Evolutionary conservation across 2,797 vertebrate species (phyloP), one percentile per base, ranked within the genome.

Genomic region (Lates japonicus): DNA sequence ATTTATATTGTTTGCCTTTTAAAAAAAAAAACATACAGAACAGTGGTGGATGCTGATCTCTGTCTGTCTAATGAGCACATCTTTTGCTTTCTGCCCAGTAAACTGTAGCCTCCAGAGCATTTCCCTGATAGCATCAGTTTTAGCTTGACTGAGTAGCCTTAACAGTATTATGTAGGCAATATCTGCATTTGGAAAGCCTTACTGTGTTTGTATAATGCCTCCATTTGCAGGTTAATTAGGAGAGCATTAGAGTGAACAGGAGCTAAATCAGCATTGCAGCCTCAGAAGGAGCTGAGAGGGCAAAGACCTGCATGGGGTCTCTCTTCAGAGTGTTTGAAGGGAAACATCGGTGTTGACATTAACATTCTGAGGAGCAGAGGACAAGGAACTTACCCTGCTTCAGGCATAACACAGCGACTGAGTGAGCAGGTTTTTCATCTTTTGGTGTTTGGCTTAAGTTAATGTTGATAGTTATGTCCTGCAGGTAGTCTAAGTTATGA

Each of bases 211-310:
- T 65, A 59, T 80, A 76, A 84, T 75, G 70, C 65, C 58, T 85
- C 60, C 33, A 81, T 87, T 82, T 77, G 74, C 69, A 82, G 81
- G 80, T 90, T 83, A 88, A 90, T 92, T 80, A 81, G 75, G 57
- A 74, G 57, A 74, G 60, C 49, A 63, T 82, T 87, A 69, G 55
- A 66, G 75, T 70, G 78, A 89, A 80, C 44, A 61, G 76, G 54
- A 85, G 70, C 70, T 75, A 62, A 81, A 70, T 90, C 83, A 85
- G 86, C 65, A 57, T 11, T 46, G 68, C 75, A 59, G 60, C 75
- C 68, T 74, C 57, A 39, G 58, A 29, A 39, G 55, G 68, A 65
- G 73, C 39, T 16, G 54, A 57, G 41, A 71, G 80, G 71, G 64
- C 14, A 49, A 49, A 66, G 14, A 55, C 54, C 81, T 29, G 41